Conservation (phyloP, 1,140 invertebrate species). For the Drosophila sulfurigaster region DNA sequence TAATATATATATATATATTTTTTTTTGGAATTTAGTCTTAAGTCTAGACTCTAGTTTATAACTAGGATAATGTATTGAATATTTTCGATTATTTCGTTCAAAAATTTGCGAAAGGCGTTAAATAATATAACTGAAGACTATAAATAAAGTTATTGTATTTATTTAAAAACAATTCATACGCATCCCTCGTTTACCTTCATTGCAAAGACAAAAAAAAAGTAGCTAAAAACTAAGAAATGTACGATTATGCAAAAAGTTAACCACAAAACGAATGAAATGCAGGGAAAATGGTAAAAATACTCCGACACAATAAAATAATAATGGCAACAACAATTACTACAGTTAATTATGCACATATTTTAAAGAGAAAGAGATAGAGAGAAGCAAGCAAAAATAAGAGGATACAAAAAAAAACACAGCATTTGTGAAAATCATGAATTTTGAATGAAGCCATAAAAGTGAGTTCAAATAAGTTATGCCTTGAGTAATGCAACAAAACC, state of each 20-base stretch:
- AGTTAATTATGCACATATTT: constrained; percentile 76
- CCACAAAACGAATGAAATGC: constrained; percentile 51
- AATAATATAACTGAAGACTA: constrained; percentile 57
- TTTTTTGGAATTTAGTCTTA: constrained; percentile 48
- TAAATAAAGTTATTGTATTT: constrained; percentile 80
- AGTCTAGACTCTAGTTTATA: constrained; percentile 37
- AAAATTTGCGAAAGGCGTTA: constrained; percentile 29
- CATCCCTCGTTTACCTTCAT: neutral
- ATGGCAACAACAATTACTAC: constrained; percentile 39
- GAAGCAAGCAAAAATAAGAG: constrained; percentile 15
- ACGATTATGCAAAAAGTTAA: constrained; percentile 48
- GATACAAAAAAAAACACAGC: constrained; percentile 3
- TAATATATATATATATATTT: constrained; percentile 8
- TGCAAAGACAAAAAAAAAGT: constrained; percentile 6
- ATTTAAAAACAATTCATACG: constrained; percentile 49
- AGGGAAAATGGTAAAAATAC: constrained; percentile 37
- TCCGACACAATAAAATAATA: constrained; percentile 17
- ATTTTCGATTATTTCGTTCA: constrained; percentile 64
- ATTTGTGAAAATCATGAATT: constrained; percentile 63
- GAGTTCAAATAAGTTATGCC: constrained; percentile 70
- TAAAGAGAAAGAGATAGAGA: constrained; percentile 38
- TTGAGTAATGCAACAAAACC: constrained; percentile 60
- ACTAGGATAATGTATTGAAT: constrained; percentile 18
- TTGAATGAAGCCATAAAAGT: constrained; percentile 73
- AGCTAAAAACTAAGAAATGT: neutral